A percentile compares a stretch with the other conserved stretches of the same genome.
phyloP scores from a whole-genome alignment of 1,140 invertebrate genomes.

The Psilanteris sp. region DNA sequence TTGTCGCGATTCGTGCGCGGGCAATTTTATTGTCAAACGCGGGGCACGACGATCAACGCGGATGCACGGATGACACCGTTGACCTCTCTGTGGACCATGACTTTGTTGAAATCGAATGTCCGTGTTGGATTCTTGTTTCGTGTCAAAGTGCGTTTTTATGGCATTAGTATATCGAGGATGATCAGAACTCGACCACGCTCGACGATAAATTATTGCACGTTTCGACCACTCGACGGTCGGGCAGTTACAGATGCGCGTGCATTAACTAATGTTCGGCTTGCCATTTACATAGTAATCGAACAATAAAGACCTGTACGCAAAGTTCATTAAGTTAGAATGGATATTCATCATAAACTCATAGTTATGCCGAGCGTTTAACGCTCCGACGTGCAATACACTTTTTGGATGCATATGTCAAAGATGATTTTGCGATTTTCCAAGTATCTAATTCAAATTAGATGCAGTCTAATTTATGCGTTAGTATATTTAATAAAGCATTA shows the following conservation, averaged over 20 bases:
- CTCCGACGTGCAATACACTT: no score
- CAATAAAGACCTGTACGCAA: constrained; percentile 48
- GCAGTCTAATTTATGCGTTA: no score
- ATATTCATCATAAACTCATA: constrained; percentile 43
- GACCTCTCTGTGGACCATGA: constrained; percentile 69
- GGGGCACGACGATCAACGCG: constrained; percentile 65
- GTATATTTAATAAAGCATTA: no score
- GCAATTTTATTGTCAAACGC: constrained; percentile 20
- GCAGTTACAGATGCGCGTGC: constrained; percentile 4
- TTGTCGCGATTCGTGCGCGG: constrained; percentile 23
- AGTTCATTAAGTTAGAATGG: constrained; percentile 34
- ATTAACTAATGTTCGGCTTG: constrained; percentile 25
- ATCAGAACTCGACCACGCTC: constrained; percentile 44
- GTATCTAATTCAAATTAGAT: no score
- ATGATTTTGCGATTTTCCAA: no score
- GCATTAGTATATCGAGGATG: constrained; percentile 38
- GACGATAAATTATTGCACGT: constrained; percentile 56
- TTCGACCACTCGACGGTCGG: constrained; percentile 43
- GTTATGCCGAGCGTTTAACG: no score
- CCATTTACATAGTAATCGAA: constrained; percentile 54
- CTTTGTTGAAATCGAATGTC: constrained; percentile 65
- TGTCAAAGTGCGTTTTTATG: constrained; percentile 40
- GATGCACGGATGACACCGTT: constrained; percentile 68
- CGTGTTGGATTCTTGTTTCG: constrained; percentile 9
- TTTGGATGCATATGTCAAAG: no score